A percentile compares a stretch with the other conserved stretches of the same genome.
Conservation (phyloP, 2,888 invertebrate species). For the Nemotelus nigrinus region DNA sequence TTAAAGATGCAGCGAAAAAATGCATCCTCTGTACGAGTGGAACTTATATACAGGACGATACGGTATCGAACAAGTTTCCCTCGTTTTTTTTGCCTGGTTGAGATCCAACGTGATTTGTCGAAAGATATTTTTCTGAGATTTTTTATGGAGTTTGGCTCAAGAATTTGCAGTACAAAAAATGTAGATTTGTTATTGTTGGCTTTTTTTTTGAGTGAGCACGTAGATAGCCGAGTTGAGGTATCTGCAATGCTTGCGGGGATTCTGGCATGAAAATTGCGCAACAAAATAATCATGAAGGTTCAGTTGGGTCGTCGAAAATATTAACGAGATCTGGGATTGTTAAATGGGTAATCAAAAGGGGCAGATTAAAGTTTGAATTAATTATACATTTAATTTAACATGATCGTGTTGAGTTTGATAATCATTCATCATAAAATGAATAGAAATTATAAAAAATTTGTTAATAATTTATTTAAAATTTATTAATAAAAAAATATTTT, state of each 20-base stretch:
- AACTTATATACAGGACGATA: too few species aligned
- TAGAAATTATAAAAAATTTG: too few species aligned
- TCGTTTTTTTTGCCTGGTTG: slow-evolving; percentile 9
- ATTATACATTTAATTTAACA: too few species aligned
- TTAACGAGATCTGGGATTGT: too few species aligned
- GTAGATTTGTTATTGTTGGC: neutral
- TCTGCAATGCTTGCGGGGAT: slow-evolving; percentile 49
- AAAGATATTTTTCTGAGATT: neutral
- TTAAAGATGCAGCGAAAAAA: slow-evolving; percentile 48
- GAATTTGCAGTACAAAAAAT: neutral
- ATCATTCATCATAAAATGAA: too few species aligned
- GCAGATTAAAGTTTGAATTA: too few species aligned
- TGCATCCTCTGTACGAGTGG: neutral
- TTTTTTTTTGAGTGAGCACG: slow-evolving; percentile 13
- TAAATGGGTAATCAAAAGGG: too few species aligned
- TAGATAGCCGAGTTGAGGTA: slow-evolving; percentile 20
- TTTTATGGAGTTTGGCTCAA: neutral
- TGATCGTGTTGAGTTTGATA: too few species aligned
- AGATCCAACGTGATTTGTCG: neutral
- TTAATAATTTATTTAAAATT: too few species aligned
- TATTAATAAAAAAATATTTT: too few species aligned
- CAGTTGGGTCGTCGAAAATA: too few species aligned
- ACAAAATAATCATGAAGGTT: neutral
- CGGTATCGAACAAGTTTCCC: slow-evolving; percentile 12
- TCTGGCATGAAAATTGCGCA: neutral